Evolutionary conservation across 1,140 invertebrate species (phyloP).

Genomic region (Ladona fulva): DNA sequence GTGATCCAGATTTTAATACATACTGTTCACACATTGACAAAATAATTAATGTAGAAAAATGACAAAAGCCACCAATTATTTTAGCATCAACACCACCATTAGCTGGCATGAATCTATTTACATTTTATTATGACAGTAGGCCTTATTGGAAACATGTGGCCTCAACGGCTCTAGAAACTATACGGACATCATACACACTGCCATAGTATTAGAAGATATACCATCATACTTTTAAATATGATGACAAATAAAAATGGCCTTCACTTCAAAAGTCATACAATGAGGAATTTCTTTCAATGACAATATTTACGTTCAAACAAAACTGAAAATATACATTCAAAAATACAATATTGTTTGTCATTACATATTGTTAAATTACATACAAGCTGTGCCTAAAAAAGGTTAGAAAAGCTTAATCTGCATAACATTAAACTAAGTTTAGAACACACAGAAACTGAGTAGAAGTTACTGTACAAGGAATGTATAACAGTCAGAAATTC

Average conservation of each 20-base stretch:
- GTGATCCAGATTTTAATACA: neutral
- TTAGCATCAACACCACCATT: conserved; percentile 9
- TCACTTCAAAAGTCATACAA: neutral
- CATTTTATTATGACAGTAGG: conserved; percentile 10
- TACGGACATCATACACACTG: conserved; percentile 4
- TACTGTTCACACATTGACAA: conserved; percentile 1
- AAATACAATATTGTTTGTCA: neutral
- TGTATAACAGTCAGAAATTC: neutral
- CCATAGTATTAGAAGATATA: neutral
- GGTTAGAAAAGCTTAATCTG: neutral
- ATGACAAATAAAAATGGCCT: neutral
- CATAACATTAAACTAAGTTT: neutral
- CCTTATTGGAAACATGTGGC: conserved; percentile 8
- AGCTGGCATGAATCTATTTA: conserved; percentile 5
- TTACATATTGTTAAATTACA: neutral
- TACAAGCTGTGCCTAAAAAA: neutral
- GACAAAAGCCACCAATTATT: neutral
- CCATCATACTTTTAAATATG: neutral
- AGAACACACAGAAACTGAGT: neutral
- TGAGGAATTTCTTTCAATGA: neutral
- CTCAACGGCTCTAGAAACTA: neutral
- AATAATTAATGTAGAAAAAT: neutral
- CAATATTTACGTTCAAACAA: neutral
- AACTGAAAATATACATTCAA: neutral
- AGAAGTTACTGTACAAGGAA: neutral